These are phyloP conservation scores for Zosterops borbonicus DNA, from an alignment of 2,113 vertebrate genomes.

Conservation along the genomic window DNA sequence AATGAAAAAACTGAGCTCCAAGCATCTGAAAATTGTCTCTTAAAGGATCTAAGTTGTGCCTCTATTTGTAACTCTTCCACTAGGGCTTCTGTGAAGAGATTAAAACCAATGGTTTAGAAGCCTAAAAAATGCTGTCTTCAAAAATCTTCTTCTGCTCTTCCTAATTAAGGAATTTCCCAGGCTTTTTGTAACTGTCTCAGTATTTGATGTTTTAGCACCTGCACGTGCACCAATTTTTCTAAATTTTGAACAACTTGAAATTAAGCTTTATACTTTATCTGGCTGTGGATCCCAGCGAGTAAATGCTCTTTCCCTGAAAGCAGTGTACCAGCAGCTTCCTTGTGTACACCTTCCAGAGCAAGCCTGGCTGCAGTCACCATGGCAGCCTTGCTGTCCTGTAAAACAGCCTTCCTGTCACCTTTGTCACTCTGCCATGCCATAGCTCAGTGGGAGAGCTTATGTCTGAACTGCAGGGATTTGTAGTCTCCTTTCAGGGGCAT, in stretches of 20 bases:
- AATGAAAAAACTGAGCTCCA: neutral
- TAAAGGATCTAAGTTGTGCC: neutral
- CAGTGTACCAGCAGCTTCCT: rapidly evolving
- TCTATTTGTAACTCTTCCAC: neutral
- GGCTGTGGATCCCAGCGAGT: neutral
- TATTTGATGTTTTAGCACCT: neutral
- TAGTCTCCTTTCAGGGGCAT: neutral
- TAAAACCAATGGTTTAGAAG: neutral
- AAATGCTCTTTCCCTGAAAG: neutral
- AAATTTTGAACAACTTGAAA: neutral
- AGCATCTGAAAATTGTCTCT: neutral
- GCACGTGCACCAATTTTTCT: neutral
- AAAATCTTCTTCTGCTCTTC: neutral
- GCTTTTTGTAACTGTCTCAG: neutral
- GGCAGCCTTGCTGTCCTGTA: neutral
- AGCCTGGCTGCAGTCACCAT: neutral
- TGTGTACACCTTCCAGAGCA: neutral
- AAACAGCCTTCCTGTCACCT: neutral
- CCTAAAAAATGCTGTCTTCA: neutral
- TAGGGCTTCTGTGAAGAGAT: neutral
- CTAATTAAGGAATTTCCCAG: neutral
- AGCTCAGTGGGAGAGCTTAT: neutral
- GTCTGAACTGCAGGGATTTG: neutral
- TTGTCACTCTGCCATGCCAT: neutral
- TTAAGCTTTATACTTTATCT: neutral